Evolutionary conservation across 2,113 vertebrate genomes (phyloP).

Genomic region (Tragelaphus strepsiceros): DNA sequence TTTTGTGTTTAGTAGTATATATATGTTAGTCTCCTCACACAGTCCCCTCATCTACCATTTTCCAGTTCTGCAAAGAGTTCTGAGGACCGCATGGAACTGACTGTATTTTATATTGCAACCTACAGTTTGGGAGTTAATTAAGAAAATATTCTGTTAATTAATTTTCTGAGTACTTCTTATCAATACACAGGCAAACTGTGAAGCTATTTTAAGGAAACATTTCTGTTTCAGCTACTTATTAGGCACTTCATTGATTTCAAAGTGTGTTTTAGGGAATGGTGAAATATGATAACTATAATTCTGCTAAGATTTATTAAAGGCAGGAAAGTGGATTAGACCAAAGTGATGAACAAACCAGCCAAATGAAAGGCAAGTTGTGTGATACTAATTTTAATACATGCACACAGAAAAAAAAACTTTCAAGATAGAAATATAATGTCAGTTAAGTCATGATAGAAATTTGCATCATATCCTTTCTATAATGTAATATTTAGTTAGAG

Average conservation of each 20-base stretch:
- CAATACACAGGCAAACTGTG: not conserved
- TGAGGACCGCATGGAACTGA: not conserved
- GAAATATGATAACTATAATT: not conserved
- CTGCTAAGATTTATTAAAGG: not conserved
- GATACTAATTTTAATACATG: not conserved
- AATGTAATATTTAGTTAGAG: not conserved
- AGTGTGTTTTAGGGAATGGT: slow-evolving; percentile 6
- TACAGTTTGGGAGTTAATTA: slow-evolving; percentile 44
- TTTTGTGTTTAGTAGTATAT: not conserved
- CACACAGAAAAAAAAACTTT: not conserved
- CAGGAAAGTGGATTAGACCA: not conserved
- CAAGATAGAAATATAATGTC: not conserved
- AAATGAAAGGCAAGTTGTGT: not conserved
- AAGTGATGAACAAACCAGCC: not conserved
- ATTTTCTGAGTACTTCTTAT: slow-evolving; percentile 56
- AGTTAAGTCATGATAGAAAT: not conserved
- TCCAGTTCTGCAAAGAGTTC: not conserved
- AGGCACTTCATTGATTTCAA: slow-evolving; percentile 50
- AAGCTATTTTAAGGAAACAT: slow-evolving; percentile 21
- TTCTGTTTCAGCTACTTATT: slow-evolving; percentile 38
- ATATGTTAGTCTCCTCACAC: no score
- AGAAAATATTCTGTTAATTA: slow-evolving; percentile 59
- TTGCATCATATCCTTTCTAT: not conserved
- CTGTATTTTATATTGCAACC: not conserved
- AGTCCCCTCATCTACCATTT: not conserved